Conservation (phyloP, 2,797 vertebrate species). For the Pseudochaenichthys georgianus region DNA sequence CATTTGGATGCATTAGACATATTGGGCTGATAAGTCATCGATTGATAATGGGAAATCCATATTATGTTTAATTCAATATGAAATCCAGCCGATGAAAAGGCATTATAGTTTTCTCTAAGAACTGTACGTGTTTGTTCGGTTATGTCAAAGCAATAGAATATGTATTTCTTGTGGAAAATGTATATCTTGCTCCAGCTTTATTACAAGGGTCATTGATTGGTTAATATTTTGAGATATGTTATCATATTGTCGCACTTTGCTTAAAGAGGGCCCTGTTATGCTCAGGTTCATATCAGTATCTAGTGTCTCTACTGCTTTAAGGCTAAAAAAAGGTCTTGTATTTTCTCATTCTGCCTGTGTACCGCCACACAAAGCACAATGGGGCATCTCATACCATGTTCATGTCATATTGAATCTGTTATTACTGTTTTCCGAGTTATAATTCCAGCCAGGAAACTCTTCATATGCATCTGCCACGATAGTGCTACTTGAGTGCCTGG, state of each 20-base stretch:
- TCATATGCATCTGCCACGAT: not conserved
- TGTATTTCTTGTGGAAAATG: not conserved
- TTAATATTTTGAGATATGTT: not conserved
- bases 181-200: not conserved
- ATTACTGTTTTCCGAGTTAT: not conserved
- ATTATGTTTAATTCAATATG: no score
- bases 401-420: not conserved
- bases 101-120: no score
- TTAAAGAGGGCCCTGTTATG: not conserved
- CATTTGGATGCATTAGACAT: no score
- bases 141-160: not conserved
- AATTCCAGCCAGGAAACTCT: not conserved
- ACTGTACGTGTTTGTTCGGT: no score
- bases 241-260: not conserved
- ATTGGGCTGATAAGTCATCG: no score
- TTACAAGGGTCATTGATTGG: not conserved
- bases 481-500: not conserved
- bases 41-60: no score
- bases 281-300: no score
- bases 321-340: no score
- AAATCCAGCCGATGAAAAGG: no score
- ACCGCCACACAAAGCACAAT: no score
- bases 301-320: no score
- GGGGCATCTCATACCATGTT: not conserved
- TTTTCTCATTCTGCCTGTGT: no score